Percentiles rank a stretch among this genome's conserved stretches.
Evolutionary conservation across 2,797 vertebrate species (phyloP).

Genomic region (Typhlichthys eigenmanni): DNA sequence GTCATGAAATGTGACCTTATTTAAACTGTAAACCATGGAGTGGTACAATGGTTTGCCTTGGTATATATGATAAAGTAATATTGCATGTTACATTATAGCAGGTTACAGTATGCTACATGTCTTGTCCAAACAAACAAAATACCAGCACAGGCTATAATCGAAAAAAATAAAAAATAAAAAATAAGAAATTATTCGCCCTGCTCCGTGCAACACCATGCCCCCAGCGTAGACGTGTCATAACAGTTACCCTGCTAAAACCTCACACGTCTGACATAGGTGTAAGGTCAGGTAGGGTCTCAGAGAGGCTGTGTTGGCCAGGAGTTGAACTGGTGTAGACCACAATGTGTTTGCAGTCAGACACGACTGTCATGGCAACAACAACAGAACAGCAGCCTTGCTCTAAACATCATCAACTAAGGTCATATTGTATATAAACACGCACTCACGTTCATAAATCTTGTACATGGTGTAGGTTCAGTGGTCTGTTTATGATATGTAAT

Average conservation of each 20-base stretch:
- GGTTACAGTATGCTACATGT: not conserved
- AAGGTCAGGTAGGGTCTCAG: constrained; percentile 39
- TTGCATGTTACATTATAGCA: not conserved
- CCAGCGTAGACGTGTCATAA: constrained; percentile 53
- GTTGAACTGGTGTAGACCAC: constrained; percentile 30
- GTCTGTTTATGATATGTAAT: no score
- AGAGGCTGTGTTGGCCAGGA: constrained; percentile 35
- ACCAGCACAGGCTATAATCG: not conserved
- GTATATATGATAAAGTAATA: not conserved
- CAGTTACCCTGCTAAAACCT: constrained; percentile 61
- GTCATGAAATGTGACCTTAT: no score
- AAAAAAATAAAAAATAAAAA: not conserved
- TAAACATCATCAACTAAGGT: no score
- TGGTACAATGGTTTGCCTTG: not conserved
- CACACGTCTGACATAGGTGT: constrained; percentile 57
- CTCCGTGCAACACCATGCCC: constrained; percentile 45
- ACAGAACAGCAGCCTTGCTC: not conserved
- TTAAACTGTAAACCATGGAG: no score
- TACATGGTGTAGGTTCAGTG: no score
- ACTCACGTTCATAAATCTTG: no score
- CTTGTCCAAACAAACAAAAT: not conserved
- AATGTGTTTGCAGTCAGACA: constrained; percentile 35
- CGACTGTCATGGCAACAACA: not conserved
- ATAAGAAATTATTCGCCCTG: not conserved
- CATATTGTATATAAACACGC: no score